Evolutionary conservation across 1,140 invertebrate species (phyloP).

Genomic region (Pentalonia nigronervosa): DNA sequence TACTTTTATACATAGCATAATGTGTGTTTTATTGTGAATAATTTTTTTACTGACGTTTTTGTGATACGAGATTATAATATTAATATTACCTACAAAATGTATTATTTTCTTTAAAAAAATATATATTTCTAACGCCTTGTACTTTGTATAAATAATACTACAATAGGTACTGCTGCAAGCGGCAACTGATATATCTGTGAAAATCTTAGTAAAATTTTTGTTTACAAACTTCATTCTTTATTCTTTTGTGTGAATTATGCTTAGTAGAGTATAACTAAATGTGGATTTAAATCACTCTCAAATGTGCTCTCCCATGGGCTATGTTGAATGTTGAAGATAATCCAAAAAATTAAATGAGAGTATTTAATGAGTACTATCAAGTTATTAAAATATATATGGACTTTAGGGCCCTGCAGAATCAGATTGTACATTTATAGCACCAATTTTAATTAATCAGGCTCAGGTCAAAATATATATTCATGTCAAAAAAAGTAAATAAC

Average conservation of each 20-base stretch:
- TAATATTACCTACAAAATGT: conserved; percentile 48
- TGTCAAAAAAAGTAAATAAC: no score
- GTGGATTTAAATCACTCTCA: neutral
- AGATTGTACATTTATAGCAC: no score
- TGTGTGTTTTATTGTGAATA: conserved; percentile 56
- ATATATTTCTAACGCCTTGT: conserved; percentile 19
- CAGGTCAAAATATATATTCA: no score
- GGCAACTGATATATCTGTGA: neutral
- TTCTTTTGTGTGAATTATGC: neutral
- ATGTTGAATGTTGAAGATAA: no score
- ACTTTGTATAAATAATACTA: neutral
- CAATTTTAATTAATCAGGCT: no score
- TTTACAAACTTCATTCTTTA: neutral
- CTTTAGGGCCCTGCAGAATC: no score
- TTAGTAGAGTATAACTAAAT: neutral
- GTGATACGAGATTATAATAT: conserved; percentile 52
- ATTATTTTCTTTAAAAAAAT: conserved; percentile 28
- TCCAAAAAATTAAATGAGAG: no score
- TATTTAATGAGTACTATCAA: no score
- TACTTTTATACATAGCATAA: conserved; percentile 44
- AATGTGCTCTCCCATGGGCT: neutral
- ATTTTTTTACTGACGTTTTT: conserved; percentile 55
- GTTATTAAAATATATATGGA: no score
- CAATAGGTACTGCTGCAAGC: neutral
- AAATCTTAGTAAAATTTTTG: neutral